Evolutionary conservation across 2,888 invertebrate species (phyloP), one percentile per base, ranked within the genome.

Genomic region (Polietes domitor): DNA sequence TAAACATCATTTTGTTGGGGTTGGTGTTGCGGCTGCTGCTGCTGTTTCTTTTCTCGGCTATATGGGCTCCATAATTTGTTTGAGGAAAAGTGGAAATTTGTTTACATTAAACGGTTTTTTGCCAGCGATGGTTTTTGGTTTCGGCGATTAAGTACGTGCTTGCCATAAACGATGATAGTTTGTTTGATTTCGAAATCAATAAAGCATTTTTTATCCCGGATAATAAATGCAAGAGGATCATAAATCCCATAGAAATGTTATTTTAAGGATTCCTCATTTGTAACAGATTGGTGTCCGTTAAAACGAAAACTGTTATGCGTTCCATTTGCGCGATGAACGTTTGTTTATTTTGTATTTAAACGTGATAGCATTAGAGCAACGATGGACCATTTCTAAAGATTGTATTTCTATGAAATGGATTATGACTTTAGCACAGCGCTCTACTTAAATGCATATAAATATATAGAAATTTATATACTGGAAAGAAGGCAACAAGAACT

Each of bases 111-210:
- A 58, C 53, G 37, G n/a, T 47, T 55, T 47, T n/a, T 7, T 72
- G 24, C 41, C 41, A 53, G 9, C 50, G 41, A 41, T 65, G 43
- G 21, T 43, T 43, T 68, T 68, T 12, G 68, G 68, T 43, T 68
- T 68, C 43, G 24, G 21, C 24, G 73, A 73, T 73, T 73, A 41
- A 73, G 58, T 43, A 73, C 73, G 73, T 73, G 73, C 73, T 73
- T 73, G 58, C 26, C 43, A 37, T 58, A 58, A 73, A 73, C 41
- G 68, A 68, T 68, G 68, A 43, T 68, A 68, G 68, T 68, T 61
- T 61, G 71, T 24, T 73, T 58, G 58, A 43, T 47, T 61, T 58
- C 10, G 19, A 61, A 73, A 73, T 61, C 73, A 73, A 73, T 61
- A 73, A 43, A 61, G 24, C 58, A 73, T 72, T 72, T 41, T 0